Base-by-base conservation (phyloP, 2,797 vertebrate species). In the Sebastes hubbsi region DNA sequence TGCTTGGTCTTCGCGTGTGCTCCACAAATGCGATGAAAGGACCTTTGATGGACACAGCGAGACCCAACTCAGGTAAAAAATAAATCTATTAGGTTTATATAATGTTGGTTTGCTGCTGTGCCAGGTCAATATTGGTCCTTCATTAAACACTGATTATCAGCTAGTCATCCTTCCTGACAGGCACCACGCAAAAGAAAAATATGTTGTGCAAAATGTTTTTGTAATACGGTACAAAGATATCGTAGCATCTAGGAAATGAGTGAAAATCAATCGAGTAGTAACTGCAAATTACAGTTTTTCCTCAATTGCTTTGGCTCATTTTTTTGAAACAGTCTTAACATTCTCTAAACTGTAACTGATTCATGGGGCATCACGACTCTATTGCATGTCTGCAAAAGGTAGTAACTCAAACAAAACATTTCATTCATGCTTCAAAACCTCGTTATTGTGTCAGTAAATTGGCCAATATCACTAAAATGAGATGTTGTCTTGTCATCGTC, bases 11-110 rank as follows among this genome's bases (percentile, higher is more conserved):
- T 54, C 96, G 90, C 63, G 87, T 94, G 8, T 90, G 64, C 25
- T 92, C 72, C n/a, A 89, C 75, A 5, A 92, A 63, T 66, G 87
- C 12, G 89, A 87, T 83, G 29, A 81, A 32, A 80, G 81, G 88
- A 68, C 55, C 91, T 52, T 68, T 85, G 74, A 68, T 87, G 65
- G 92, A 94, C 22, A 93, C 96, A 92, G 76, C 93, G 46, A 96
- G 95, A 70, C 95, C 95, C 13, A 97, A 85, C 82, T 97, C 97
- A 85, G 95, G 97, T 98, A 87, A 75, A 52, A 64, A 52, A 12
- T 6, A 60, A 5, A 20, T 8, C 1, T n/a, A 3, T 22, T 24
- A 5, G 6, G 3, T 18, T 24, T 16, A 1, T 56, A 16, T 14
- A 8, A 16, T 34, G 30, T 32, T 67, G 9, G 1, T 67, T 38